Conservation (phyloP, 2,113 vertebrate genomes). For the Muscicapa adusta region DNA sequence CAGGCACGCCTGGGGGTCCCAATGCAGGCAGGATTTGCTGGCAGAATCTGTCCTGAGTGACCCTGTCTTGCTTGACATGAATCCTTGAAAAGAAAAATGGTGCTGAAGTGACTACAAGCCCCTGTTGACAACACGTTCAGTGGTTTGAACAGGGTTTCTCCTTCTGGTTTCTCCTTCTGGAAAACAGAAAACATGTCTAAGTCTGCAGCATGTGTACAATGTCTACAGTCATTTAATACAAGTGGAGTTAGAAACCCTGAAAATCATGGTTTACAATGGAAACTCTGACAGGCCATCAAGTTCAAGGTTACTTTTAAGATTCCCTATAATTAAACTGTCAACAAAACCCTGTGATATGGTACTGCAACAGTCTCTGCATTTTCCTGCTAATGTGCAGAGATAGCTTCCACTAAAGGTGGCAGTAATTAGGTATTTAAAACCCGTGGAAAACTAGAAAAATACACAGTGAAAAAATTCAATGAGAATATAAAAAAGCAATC, state of each 20-base stretch:
- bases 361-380: not conserved
- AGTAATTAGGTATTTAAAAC: constrained; percentile 8
- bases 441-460: not conserved
- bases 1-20: not conserved
- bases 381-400: not conserved
- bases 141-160: not conserved
- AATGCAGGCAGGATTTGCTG: not conserved
- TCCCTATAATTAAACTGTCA: constrained; percentile 34
- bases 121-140: not conserved
- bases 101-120: not conserved
- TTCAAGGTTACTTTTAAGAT: not conserved
- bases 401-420: not conserved
- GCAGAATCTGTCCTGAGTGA: not conserved
- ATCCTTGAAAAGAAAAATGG: not conserved
- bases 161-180: not conserved
- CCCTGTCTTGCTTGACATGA: not conserved
- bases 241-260: not conserved
- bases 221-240: not conserved
- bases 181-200: not conserved
- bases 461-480: not conserved
- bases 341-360: not conserved
- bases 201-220: not conserved
- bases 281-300: constrained; percentile 29
- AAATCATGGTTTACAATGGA: constrained; percentile 15
- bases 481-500: not conserved